phyloP scores from a whole-genome alignment of 2,113 vertebrate species.

The Indicator indicator region DNA sequence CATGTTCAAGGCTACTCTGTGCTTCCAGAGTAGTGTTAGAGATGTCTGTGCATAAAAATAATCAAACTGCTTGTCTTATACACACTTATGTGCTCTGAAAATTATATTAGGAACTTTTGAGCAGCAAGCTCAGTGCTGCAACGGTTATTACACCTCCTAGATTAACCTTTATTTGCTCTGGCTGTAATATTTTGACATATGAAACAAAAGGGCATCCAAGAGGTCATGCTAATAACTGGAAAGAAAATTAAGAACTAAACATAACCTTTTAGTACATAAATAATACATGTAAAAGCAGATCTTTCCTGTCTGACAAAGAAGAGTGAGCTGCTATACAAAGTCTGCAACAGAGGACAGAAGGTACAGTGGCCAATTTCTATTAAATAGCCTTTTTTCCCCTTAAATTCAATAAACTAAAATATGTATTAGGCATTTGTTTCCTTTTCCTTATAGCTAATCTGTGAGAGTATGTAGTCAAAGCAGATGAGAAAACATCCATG shows the following conservation, averaged over 20 bases:
- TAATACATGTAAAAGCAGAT: neutral
- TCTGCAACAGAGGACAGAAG: neutral
- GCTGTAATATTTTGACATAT: neutral
- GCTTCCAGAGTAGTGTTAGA: neutral
- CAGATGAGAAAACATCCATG: neutral
- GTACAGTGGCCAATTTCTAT: neutral
- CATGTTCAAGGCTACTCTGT: neutral
- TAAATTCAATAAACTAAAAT: neutral
- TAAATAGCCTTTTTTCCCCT: neutral
- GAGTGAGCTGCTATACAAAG: neutral
- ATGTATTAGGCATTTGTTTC: neutral
- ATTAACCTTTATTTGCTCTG: neutral
- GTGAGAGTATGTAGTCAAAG: neutral
- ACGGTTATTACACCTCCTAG: neutral
- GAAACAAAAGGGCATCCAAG: neutral
- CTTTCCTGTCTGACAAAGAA: neutral
- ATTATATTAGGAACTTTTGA: neutral
- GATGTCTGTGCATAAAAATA: neutral
- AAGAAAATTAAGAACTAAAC: neutral
- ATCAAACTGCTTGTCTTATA: neutral
- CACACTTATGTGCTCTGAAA: neutral
- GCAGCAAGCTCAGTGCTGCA: neutral
- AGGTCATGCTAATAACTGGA: neutral
- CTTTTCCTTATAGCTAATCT: neutral
- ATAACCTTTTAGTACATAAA: neutral